Conservation (phyloP, 2,797 vertebrate genomes). For the Synaphobranchus kaupii region DNA sequence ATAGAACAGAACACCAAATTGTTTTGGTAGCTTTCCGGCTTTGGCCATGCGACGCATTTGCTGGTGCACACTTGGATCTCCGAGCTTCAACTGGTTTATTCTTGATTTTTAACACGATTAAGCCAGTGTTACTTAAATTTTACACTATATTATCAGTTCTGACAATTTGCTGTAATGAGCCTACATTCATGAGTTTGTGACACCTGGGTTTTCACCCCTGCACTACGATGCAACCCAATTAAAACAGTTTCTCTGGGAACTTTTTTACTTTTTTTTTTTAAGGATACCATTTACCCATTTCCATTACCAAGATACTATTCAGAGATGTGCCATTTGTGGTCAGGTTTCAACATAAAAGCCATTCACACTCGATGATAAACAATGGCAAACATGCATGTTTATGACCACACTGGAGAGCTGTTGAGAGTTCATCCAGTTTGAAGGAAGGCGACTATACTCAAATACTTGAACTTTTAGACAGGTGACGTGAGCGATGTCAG, state of each 20-base stretch:
- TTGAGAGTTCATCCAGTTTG: neutral
- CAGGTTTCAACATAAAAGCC: slow-evolving; percentile 7
- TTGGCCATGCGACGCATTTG: neutral
- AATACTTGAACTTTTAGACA: slow-evolving; percentile 25
- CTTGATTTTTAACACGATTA: neutral
- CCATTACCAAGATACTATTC: slow-evolving; percentile 5
- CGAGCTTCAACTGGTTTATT: neutral
- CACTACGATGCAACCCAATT: neutral
- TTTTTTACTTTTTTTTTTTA: neutral
- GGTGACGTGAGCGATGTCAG: neutral
- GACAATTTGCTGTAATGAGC: neutral
- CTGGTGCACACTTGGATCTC: neutral
- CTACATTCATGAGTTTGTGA: neutral
- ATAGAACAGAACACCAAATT: neutral
- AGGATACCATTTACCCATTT: neutral
- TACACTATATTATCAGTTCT: neutral
- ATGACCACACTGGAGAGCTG: neutral
- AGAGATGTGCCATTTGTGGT: neutral
- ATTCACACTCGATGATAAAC: neutral
- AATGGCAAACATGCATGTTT: neutral
- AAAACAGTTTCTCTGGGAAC: slow-evolving; percentile 1
- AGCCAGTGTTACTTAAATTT: neutral
- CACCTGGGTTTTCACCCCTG: neutral
- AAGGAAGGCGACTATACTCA: slow-evolving; percentile 10
- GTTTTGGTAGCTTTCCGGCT: neutral